These are phyloP conservation scores for Hydropotes inermis DNA, from an alignment of 2,113 vertebrate genomes.

Conservation along the genomic window DNA sequence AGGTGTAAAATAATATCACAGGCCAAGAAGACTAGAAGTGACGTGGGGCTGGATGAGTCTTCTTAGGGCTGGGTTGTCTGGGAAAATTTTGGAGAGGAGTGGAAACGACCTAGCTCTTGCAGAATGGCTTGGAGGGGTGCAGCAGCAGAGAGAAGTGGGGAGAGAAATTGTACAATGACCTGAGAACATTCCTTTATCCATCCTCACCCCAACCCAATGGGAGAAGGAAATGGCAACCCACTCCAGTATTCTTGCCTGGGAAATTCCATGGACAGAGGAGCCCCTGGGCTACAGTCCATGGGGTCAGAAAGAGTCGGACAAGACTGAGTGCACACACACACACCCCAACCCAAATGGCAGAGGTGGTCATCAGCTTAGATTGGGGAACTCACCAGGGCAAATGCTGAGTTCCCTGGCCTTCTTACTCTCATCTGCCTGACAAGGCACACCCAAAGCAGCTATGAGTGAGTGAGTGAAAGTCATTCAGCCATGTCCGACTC, in stretches of 20 bases:
- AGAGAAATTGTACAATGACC: not conserved
- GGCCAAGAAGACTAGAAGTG: not conserved
- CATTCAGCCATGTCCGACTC: not conserved
- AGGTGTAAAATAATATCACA: not conserved
- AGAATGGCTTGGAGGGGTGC: not conserved
- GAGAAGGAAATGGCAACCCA: not conserved
- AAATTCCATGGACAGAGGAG: not conserved
- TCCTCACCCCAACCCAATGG: fast-evolving
- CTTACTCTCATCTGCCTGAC: not conserved
- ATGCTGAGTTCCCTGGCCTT: fast-evolving
- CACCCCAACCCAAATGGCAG: not conserved
- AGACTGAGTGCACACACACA: not conserved
- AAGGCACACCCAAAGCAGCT: not conserved
- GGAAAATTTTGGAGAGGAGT: not conserved
- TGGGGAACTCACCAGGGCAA: not conserved
- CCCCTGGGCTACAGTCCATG: not conserved
- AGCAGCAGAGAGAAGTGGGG: not conserved
- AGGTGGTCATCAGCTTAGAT: not conserved
- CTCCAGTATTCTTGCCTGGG: not conserved
- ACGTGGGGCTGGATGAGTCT: not conserved
- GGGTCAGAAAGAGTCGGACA: not conserved
- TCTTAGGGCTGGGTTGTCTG: not conserved
- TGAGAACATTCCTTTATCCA: not conserved
- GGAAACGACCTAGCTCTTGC: fast-evolving
- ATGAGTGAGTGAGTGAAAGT: not conserved